These are phyloP conservation scores for Cyrtodaria siliqua DNA, from an alignment of 2,888 invertebrate species.

Conservation along the genomic window DNA sequence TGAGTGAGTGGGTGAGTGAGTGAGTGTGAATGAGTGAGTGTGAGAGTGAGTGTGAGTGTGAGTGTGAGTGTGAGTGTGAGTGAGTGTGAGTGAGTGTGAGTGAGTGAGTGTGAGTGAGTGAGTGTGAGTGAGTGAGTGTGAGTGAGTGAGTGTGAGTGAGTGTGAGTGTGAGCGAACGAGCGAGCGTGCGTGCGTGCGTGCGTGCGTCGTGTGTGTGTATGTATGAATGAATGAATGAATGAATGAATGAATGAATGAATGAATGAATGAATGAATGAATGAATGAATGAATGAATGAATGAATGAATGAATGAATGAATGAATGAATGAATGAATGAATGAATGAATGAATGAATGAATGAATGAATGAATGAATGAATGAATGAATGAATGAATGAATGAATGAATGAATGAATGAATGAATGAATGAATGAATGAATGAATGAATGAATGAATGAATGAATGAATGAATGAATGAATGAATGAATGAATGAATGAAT, in stretches of 20 bases:
- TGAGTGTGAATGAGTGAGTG: slow-evolving; percentile 4
- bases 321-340: slow-evolving; percentile 13
- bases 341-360: slow-evolving; percentile 11
- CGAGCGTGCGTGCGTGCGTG: no score
- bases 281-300: slow-evolving; percentile 15
- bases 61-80: slow-evolving; percentile 9
- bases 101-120: slow-evolving; percentile 9
- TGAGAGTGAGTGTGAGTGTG: slow-evolving; percentile 8
- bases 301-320: slow-evolving; percentile 14
- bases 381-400: background rate
- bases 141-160: slow-evolving; percentile 12
- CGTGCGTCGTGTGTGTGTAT: background rate
- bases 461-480: no score
- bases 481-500: background rate
- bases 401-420: no score
- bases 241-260: slow-evolving; percentile 15
- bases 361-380: background rate
- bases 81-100: slow-evolving; percentile 5
- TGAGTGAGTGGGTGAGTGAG: slow-evolving; percentile 11
- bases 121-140: slow-evolving; percentile 6
- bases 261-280: slow-evolving; percentile 9
- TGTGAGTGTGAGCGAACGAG: background rate
- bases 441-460: no score
- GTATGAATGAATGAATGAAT: slow-evolving; percentile 13
- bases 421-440: no score